Conservation (phyloP, 2,113 vertebrate genomes). For the Colinus virginianus region DNA sequence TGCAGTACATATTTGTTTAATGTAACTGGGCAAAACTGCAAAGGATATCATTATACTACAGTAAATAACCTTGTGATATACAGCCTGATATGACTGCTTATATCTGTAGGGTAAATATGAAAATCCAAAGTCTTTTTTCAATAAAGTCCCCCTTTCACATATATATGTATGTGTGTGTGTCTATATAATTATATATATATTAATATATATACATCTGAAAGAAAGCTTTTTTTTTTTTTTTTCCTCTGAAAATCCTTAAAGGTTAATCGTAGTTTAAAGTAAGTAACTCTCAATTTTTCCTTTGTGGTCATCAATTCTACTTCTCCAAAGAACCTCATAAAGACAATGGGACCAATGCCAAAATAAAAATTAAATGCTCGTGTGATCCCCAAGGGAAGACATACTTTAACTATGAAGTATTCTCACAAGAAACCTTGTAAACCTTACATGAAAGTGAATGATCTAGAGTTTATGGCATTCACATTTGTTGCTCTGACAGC, state of each 20-base stretch:
- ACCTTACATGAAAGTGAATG: constrained; percentile 28
- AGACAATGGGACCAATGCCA: constrained; percentile 63
- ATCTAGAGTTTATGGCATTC: constrained; percentile 25
- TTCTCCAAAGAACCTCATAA: constrained; percentile 72
- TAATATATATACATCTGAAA: background rate
- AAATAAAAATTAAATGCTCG: constrained; percentile 71
- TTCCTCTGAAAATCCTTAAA: constrained; percentile 38
- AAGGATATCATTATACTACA: background rate
- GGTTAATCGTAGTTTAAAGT: constrained; percentile 64
- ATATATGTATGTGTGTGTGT: background rate
- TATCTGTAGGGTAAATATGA: background rate
- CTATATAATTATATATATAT: background rate
- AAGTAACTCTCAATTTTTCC: constrained; percentile 66
- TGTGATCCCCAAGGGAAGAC: constrained; percentile 57
- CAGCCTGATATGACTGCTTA: background rate
- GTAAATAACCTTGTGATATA: background rate
- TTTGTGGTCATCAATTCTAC: constrained; percentile 67
- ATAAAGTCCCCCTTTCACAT: background rate
- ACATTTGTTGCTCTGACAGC: constrained; percentile 62
- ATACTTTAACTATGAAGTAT: constrained; percentile 69
- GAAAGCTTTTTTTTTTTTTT: background rate
- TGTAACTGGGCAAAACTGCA: background rate
- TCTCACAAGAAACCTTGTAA: constrained; percentile 54
- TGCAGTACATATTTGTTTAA: background rate
- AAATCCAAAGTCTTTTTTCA: background rate